A percentile compares a stretch with the other conserved stretches of the same genome.
Evolutionary conservation across 2,113 vertebrate species (phyloP).

Genomic region (Scomber scombrus): DNA sequence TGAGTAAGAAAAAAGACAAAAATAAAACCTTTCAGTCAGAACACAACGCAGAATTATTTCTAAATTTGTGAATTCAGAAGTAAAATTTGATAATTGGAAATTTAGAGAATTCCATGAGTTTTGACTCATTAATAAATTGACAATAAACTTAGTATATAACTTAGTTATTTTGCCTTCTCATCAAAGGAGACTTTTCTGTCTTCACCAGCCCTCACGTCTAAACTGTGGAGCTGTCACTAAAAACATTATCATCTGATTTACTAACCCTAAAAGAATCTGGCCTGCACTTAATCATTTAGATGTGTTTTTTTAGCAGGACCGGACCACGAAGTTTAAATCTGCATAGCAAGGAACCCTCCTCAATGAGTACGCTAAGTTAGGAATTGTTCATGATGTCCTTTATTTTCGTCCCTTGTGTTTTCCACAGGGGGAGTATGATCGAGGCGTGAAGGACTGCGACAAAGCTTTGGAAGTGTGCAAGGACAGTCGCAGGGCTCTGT

Average conservation of each 20-base stretch:
- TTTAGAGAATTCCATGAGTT: too few species aligned
- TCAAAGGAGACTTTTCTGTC: too few species aligned
- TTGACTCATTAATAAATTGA: too few species aligned
- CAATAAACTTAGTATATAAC: too few species aligned
- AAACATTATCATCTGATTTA: not conserved
- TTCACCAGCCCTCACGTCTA: too few species aligned
- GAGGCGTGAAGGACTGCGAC: conserved; percentile 90
- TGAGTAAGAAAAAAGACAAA: not conserved
- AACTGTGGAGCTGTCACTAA: too few species aligned
- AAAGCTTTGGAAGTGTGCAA: conserved; percentile 86
- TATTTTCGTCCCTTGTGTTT: not conserved
- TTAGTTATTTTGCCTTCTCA: too few species aligned
- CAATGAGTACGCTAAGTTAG: not conserved
- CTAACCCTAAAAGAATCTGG: not conserved
- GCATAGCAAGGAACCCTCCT: not conserved
- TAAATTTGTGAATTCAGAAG: too few species aligned
- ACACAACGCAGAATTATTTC: not conserved
- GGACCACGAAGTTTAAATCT: not conserved
- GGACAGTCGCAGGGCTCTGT: conserved; percentile 89
- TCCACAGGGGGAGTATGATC: conserved; percentile 88
- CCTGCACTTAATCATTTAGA: conserved; percentile 13
- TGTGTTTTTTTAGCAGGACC: conserved; percentile 14
- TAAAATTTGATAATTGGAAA: too few species aligned
- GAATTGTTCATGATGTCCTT: not conserved
- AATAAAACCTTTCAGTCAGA: not conserved